Conservation (phyloP, 2,113 vertebrate genomes). For the Crotalus tigris region DNA sequence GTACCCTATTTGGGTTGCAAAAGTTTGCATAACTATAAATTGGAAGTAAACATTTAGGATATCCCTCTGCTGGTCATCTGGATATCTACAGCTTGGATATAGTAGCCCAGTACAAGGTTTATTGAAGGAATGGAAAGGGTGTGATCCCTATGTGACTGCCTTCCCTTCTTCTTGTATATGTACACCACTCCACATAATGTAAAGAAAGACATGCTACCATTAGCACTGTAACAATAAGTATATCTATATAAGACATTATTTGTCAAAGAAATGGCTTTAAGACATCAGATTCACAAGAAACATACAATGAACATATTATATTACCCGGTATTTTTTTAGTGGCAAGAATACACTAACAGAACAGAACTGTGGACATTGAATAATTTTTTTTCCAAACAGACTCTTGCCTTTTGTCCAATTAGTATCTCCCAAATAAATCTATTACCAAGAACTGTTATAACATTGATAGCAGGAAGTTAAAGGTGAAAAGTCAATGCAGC, state of each 20-base stretch:
- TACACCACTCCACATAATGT: background rate
- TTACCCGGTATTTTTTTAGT: background rate
- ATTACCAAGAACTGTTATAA: background rate
- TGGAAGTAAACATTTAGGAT: background rate
- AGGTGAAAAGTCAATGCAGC: background rate
- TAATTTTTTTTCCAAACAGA: background rate
- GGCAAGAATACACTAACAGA: background rate
- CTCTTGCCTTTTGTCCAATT: background rate
- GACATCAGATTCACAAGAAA: background rate
- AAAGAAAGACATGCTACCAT: background rate
- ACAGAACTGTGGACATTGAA: background rate
- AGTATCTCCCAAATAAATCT: background rate
- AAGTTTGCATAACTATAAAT: background rate
- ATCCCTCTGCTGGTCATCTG: background rate
- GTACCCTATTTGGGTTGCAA: background rate
- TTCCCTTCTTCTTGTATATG: background rate
- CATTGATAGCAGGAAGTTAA: background rate
- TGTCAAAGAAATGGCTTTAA: background rate
- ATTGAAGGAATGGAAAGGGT: background rate
- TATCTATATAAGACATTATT: background rate
- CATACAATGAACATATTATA: background rate
- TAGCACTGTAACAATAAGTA: background rate
- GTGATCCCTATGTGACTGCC: background rate
- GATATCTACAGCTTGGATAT: background rate
- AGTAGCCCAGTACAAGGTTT: background rate